Conservation (phyloP, 2,888 invertebrate species). For the Eupithecia insigniata region DNA sequence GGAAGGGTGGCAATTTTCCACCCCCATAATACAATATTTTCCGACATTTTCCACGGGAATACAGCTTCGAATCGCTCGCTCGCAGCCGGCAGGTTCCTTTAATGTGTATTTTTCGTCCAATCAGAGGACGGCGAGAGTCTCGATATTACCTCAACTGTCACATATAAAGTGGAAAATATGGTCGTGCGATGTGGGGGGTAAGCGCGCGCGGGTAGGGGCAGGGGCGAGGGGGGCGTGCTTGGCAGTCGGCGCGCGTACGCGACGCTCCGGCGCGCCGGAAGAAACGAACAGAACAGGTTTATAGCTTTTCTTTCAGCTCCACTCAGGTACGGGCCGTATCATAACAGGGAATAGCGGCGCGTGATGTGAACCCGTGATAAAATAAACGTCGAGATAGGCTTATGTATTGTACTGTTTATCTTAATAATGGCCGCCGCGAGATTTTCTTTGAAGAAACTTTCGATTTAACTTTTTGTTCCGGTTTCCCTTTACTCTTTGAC, state of each 20-base stretch:
- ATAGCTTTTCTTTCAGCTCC: constrained; percentile 85
- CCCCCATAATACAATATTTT: constrained; percentile 85
- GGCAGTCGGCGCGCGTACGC: constrained; percentile 80
- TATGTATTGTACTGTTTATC: constrained; percentile 85
- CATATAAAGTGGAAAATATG: constrained; percentile 86
- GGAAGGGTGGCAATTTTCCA: constrained; percentile 84
- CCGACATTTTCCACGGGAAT: constrained; percentile 85
- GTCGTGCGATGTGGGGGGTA: constrained; percentile 81
- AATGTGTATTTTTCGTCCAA: constrained; percentile 86
- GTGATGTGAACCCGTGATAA: constrained; percentile 85
- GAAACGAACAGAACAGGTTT: constrained; percentile 83
- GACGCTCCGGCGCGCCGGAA: constrained; percentile 82
- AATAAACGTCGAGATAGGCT: constrained; percentile 85
- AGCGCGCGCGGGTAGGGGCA: constrained; percentile 48
- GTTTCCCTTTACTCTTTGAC: constrained; percentile 52
- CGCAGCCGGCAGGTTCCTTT: constrained; percentile 83
- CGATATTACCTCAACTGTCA: constrained; percentile 86
- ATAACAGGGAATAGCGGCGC: constrained; percentile 84
- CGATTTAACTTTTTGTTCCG: constrained; percentile 76
- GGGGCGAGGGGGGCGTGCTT: constrained; percentile 60
- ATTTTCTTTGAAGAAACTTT: constrained; percentile 67
- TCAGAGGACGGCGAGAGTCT: constrained; percentile 84
- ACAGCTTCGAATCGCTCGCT: constrained; percentile 84
- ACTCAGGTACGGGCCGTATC: constrained; percentile 84
- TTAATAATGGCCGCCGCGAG: constrained; percentile 83